phyloP scores from a whole-genome alignment of 2,888 invertebrate genomes.

The Diloba caeruleocephala region DNA sequence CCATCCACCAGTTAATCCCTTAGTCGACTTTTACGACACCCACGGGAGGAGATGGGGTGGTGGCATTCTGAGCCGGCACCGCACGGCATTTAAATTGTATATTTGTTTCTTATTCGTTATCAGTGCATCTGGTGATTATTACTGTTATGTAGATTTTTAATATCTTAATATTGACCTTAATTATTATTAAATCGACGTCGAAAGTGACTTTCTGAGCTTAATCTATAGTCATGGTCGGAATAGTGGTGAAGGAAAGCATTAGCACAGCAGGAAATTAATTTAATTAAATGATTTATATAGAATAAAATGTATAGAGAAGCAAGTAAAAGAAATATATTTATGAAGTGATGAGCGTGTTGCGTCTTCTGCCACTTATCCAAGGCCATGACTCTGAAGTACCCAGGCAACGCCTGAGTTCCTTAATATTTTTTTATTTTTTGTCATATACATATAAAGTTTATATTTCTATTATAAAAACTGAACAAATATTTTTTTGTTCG shows the following conservation, averaged over 20 bases:
- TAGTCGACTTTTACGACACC: too few species aligned
- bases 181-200: slow-evolving; percentile 26
- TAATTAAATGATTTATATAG: too few species aligned
- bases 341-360: too few species aligned
- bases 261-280: too few species aligned
- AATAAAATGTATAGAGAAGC: too few species aligned
- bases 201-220: slow-evolving; percentile 14
- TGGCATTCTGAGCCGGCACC: too few species aligned
- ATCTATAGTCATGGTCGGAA: slow-evolving; percentile 6
- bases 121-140: slow-evolving; percentile 29
- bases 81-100: too few species aligned
- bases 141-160: slow-evolving; percentile 54
- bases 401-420: slow-evolving; percentile 1
- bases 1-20: too few species aligned
- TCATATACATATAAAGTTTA: slow-evolving; percentile 15
- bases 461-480: slow-evolving; percentile 30
- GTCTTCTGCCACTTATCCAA: neutral
- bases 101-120: too few species aligned
- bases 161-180: slow-evolving; percentile 29
- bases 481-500: slow-evolving; percentile 50
- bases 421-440: slow-evolving; percentile 3
- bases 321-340: too few species aligned
- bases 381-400: slow-evolving; percentile 5
- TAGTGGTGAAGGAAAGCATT: neutral
- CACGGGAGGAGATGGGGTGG: too few species aligned